Evolutionary conservation across 92 coral and sea anemone genomes (phyloP).

Genomic region (Blastomussa wellsi): DNA sequence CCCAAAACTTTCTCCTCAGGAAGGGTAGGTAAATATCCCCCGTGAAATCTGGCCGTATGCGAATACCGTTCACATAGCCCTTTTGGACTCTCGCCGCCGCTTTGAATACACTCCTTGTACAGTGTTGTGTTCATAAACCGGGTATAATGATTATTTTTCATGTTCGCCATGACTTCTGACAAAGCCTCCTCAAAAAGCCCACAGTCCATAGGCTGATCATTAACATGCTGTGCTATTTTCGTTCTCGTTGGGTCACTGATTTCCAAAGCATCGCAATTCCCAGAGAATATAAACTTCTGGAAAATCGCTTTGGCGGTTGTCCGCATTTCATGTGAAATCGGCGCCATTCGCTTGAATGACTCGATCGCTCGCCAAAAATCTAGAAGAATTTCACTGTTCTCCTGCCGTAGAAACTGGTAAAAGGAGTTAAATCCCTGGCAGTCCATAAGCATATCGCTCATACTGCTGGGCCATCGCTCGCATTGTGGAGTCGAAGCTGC

Average conservation of each 20-base stretch:
- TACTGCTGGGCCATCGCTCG: slow-evolving; percentile 79
- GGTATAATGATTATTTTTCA: slow-evolving; percentile 80
- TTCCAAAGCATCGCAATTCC: slow-evolving; percentile 61
- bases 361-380: slow-evolving; percentile 93
- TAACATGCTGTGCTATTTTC: slow-evolving; percentile 82
- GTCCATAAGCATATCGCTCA: slow-evolving; percentile 77
- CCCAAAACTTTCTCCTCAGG: slow-evolving; percentile 96
- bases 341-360: slow-evolving; percentile 86
- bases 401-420: slow-evolving; percentile 78
- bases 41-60: slow-evolving; percentile 67
- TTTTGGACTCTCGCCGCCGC: slow-evolving; percentile 61
- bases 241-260: slow-evolving; percentile 71
- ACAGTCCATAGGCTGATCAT: slow-evolving; percentile 75
- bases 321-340: slow-evolving; percentile 76
- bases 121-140: slow-evolving; percentile 72
- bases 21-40: slow-evolving; percentile 83
- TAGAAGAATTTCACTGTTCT: slow-evolving; percentile 74
- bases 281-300: slow-evolving; percentile 78
- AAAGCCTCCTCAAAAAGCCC: slow-evolving; percentile 84
- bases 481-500: slow-evolving; percentile 86
- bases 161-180: slow-evolving; percentile 71
- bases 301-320: slow-evolving; percentile 83
- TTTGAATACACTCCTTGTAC: slow-evolving; percentile 70
- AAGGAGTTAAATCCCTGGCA: slow-evolving; percentile 73
- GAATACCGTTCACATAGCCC: slow-evolving; percentile 54